Base-by-base conservation (phyloP, 2,113 vertebrate genomes). In the Zosterops pallidus region DNA sequence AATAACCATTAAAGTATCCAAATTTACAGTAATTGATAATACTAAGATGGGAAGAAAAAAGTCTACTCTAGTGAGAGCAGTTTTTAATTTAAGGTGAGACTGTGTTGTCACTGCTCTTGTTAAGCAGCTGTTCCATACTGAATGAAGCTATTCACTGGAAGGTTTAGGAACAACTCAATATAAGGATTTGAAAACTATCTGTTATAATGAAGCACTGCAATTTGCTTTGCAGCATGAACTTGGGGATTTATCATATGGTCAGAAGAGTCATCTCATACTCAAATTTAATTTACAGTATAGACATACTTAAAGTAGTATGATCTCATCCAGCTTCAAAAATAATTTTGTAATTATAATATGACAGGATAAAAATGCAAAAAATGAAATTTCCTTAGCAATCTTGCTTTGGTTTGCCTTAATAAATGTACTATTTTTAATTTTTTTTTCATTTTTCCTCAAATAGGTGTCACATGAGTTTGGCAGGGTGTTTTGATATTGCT, bases 201-300 rank as follows among this genome's bases (percentile, higher is more conserved):
- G 6, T 70, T 80, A 60, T 41, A 68, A 80, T 56, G 72, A 86
- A 90, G 31, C 20, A 41, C 20, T 81, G n/a, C 41, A 81, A 59
- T 86, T 93, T 77, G 37, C 22, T 94, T 93, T 96, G 71, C 85
- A 94, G 50, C 63, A 59, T 84, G 80, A 31, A 70, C 33, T 68
- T 83, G 64, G 67, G 83, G 77, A 81, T 92, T 94, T 90, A 44
- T 93, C 91, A 64, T 84, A 94, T 83, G 60, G 68, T 71, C 94
- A 91, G 60, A 90, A 89, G 64, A 92, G 29, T 86, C 56, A 82
- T 94, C 68, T 86, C 53, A 63, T 60, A 75, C 44, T 19, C 35
- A 81, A 94, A 96, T 94, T 92, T 59, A 95, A 97, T 97, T 97
- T 92, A 68, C 80, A 59, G 14, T 81, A 69, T 84, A 92, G 76